Evolutionary conservation across 2,797 vertebrate genomes (phyloP), one percentile per base, ranked within the genome.

Genomic region (Myotis daubentonii): DNA sequence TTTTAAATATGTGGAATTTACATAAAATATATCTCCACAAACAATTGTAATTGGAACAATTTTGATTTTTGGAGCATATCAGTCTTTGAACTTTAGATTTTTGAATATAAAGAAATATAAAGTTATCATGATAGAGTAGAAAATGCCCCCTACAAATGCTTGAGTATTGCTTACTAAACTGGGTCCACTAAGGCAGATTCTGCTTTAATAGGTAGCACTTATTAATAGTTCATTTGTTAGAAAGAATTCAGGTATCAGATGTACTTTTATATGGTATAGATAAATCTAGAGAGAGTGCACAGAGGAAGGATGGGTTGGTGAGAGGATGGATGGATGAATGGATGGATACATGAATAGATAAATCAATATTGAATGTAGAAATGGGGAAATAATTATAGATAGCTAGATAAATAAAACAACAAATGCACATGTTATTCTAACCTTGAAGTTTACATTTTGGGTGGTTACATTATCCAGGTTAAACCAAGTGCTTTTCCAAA

Each of bases 171-270:
- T 95, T 87, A 16, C 3, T 13, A 92, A 51, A 30, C 33, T 80
- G 23, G 6, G 15, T 76, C 19, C 28, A 65, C 1, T 30, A 51
- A 93, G 19, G 6, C 11, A 66, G 83, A 36, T 82, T 70, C 19
- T 80, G 6, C 17, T 62, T 95, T 94, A 71, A 28, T 0, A 83
- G 49, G 38, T 10, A 55, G 17, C 28, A 65, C 6, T 75, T 87
- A 75, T 74, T 65, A 36, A 41, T 53, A 71, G 33, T 10, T 11
- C 0, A 47, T 82, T 79, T 94, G 2, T 76, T 38, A 6, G 5
- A 89, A 95, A 96, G 74, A 87, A 78, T 87, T 20, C 25, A 82
- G 19, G 5, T 68, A 20, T 91, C n/a, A 95, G 3, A 57, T 41
- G 0, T 60, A 6, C 8, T 6, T 38, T 79, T 41, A 53, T 44